Base-by-base conservation (phyloP, 1,140 invertebrate species). In the Physella acuta region DNA sequence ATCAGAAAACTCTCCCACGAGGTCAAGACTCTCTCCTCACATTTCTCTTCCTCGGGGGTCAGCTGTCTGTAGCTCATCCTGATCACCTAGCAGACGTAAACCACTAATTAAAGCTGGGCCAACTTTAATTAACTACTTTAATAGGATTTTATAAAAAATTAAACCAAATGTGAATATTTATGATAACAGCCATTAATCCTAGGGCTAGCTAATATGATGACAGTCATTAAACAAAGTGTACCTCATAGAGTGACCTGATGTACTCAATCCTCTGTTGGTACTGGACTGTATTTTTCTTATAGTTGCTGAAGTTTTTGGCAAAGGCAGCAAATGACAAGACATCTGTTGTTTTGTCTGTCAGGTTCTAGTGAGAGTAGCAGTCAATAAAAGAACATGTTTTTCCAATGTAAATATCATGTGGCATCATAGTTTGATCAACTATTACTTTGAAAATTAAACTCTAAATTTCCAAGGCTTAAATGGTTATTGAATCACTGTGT, bases 221-320 rank as follows among this genome's bases (percentile, higher is more conserved):
- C n/a, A n/a, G n/a, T n/a, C n/a, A n/a, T n/a, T n/a, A n/a, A n/a
- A n/a, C n/a, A n/a, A n/a, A n/a, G 16, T 61, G 69, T 76, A 84
- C 83, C 79, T 85, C 83, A 79, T 78, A 84, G 51, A 85, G 70
- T n/a, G 80, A 82, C 69, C 81, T 84, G 73, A 85, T 81, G 37
- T 83, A 83, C 56, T 82, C 81, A 26, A 80, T 76, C 60, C 76
- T 74, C 64, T 82, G 81, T 61, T 85, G 82, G 59, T 78, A 83
- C 11, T 72, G 68, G 28, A 74, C 31, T 39, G 77, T 80, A 66
- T 81, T 80, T 55, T 82, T 79, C 72, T 84, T 84, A 72, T 83
- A 82, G 60, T 75, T 68, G 11, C 66, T 70, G 60, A 78, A 79
- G 70, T 82, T 82, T 64, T 82, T 83, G 52, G 82, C 82, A 78